phyloP scores from a whole-genome alignment of 2,113 vertebrate species.

The Xenus cinereus region DNA sequence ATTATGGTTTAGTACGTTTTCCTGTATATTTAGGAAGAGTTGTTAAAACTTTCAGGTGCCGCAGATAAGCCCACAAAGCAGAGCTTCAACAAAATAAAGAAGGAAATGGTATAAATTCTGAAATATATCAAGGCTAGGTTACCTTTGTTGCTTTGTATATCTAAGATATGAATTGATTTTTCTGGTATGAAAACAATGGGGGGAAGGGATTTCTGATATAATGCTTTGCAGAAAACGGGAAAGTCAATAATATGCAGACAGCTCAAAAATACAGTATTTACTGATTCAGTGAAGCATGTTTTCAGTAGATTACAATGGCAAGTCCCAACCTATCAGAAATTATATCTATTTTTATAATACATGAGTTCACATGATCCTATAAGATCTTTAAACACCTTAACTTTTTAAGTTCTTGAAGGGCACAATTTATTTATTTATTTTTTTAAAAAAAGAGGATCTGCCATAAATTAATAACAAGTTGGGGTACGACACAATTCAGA shows the following conservation, averaged over 20 bases:
- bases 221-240: conserved; percentile 30
- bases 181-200: conserved; percentile 20
- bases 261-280: conserved; percentile 35
- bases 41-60: conserved; percentile 37
- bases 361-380: neutral
- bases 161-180: conserved; percentile 56
- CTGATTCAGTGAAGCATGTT: neutral
- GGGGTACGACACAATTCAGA: neutral
- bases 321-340: neutral
- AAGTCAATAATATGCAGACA: conserved; percentile 29
- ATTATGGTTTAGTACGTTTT: conserved; percentile 10
- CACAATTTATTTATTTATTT: neutral
- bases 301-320: neutral
- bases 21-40: neutral
- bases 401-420: neutral
- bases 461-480: neutral
- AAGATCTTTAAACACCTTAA: neutral
- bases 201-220: conserved; percentile 24
- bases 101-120: neutral
- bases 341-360: neutral
- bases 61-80: conserved; percentile 20
- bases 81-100: conserved; percentile 3
- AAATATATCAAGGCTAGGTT: conserved; percentile 18
- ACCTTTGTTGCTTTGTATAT: conserved; percentile 31
- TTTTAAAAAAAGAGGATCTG: neutral